Conservation (phyloP, 2,797 vertebrate species). For the Bucorvus abyssinicus region DNA sequence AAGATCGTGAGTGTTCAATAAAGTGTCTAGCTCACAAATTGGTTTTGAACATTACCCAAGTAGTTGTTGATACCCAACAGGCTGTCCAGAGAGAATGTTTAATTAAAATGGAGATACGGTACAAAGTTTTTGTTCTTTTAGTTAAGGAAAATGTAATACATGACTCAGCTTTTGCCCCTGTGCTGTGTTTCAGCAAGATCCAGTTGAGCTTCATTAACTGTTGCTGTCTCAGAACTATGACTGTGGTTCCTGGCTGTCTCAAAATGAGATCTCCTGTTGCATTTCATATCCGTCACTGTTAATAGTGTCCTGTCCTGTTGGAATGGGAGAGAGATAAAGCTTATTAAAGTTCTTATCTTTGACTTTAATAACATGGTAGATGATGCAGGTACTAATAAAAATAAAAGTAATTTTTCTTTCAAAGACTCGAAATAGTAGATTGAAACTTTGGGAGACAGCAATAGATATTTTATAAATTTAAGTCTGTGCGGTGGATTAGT, state of each 20-base stretch:
- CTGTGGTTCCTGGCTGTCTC: constrained; percentile 39
- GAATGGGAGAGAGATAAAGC: constrained; percentile 76
- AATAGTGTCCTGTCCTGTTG: constrained; percentile 64
- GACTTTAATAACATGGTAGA: constrained; percentile 76
- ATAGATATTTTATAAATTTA: not conserved
- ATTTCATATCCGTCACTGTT: constrained; percentile 77
- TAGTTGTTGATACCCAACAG: not conserved
- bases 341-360: constrained; percentile 95
- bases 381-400: constrained; percentile 65
- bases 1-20: not conserved
- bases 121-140: not conserved
- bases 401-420: constrained; percentile 69
- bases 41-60: not conserved
- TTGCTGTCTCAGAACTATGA: constrained; percentile 24
- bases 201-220: constrained; percentile 44
- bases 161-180: constrained; percentile 24
- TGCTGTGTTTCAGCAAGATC: constrained; percentile 18
- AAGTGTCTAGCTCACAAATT: not conserved
- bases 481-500: not conserved
- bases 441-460: constrained; percentile 30
- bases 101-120: constrained; percentile 16
- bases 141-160: not conserved
- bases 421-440: constrained; percentile 46
- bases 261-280: constrained; percentile 73
- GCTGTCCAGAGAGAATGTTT: not conserved